Evolutionary conservation across 2,888 invertebrate species (phyloP), one percentile per base, ranked within the genome.

Genomic region (Cryptops parisi): DNA sequence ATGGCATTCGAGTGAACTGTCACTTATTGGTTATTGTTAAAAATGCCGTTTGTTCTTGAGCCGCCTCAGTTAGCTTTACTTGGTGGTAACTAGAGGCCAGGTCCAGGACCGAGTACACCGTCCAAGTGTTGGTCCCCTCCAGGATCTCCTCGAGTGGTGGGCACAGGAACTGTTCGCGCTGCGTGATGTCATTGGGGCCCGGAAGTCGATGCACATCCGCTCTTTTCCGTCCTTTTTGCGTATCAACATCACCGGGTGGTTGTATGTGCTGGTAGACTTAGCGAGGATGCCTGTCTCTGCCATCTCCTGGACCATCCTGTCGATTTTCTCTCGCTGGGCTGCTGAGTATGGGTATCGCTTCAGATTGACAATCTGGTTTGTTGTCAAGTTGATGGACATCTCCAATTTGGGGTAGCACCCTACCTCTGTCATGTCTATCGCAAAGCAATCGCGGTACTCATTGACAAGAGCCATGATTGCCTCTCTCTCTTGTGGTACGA

Each of bases 31-130:
- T n/a, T 23, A 21, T 25, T 22, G 26, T 47, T 3, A 27, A 47
- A 5, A 47, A 47, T 2, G 38, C n/a, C 2, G 47, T 47, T 21
- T 52, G 48, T n/a, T 50, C 53, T 33, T 49, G 47, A 15, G 53
- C 45, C 9, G 3, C 48, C 1, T 4, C 12, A 1, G 21, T 17
- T n/a, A 52, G n/a, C 24, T 22, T 21, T 3, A 52, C 12, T 21
- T 52, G 46, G 4, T 48, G 49, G 38, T 52, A 52, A 33, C 53
- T 25, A 21, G 47, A 23, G 19, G 33, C 2, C 15, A 49, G 2
- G 33, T 47, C 47, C 19, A 52, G 22, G n/a, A n/a, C n/a, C n/a
- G 17, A 44, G 6, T 25, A 9, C 6, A 43, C 17, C 5, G 43
- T 17, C 9, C n/a, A n/a, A 5, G 6, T n/a, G 6, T 3, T 47